Evolutionary conservation across 2,797 vertebrate genomes (phyloP).

Genomic region (Danio jaintianensis): DNA sequence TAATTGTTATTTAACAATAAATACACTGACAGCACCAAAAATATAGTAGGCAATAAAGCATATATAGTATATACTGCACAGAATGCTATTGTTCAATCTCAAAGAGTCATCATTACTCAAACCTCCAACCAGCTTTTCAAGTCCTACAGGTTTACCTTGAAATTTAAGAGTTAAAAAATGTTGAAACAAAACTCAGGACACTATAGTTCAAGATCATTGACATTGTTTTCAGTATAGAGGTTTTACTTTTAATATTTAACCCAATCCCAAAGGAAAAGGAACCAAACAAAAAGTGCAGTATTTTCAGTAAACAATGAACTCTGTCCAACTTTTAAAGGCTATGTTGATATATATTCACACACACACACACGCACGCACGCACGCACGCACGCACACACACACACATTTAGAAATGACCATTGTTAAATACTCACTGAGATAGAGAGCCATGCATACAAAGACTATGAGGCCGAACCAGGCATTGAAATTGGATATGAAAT

Average conservation of each 20-base stretch:
- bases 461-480: conserved; percentile 97
- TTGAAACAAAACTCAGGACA: neutral
- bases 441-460: conserved; percentile 94
- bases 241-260: neutral
- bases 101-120: neutral
- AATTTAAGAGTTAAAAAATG: neutral
- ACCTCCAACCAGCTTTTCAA: neutral
- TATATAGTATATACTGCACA: neutral
- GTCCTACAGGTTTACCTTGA: neutral
- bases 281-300: no score
- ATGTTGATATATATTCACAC: no score
- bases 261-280: no score
- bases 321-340: no score
- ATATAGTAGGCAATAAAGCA: neutral
- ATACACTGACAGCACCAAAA: no score
- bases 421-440: conserved; percentile 86
- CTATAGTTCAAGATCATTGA: neutral
- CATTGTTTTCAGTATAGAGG: neutral
- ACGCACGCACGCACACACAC: no score
- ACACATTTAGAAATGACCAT: neutral
- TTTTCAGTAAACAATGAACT: no score
- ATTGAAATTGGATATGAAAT: conserved; percentile 90
- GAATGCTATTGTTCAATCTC: neutral
- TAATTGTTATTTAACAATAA: no score
- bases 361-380: no score